Evolutionary conservation across 2,888 invertebrate species (phyloP), one percentile per base, ranked within the genome.

Genomic region (Polietes domitor): DNA sequence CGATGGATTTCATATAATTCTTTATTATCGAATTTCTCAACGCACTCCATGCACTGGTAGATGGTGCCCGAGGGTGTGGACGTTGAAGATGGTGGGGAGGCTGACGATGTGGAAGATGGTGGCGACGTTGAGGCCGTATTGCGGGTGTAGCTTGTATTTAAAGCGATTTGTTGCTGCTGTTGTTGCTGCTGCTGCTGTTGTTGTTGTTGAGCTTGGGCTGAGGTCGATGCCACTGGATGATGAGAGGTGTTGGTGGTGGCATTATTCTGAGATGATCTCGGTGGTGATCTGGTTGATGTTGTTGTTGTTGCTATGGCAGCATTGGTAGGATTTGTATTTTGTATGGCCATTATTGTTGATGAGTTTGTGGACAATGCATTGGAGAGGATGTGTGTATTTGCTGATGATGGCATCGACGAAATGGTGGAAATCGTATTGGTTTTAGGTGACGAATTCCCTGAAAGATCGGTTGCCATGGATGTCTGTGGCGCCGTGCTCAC

Each of bases 1-100:
- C 91, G 90, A 87, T 92, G 92, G 41, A 92, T 91, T 53, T 92
- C 92, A 72, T 89, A 92, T 0, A 91, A 89, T 63, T 91, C 92
- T 85, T 91, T 91, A 2, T 90, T 90, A 37, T 91, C 91, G 86
- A 92, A 92, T 82, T 91, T 91, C 41, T 92, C 92, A 28, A 91
- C 91, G 47, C 92, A 92, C 50, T 91, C 90, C 81, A 89, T 85
- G 82, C 92, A 92, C 82, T 91, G 92, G 70, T 89, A 92, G 37
- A 88, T 89, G 32, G 89, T 87, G 26, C 87, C 82, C 7, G 88
- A 80, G 19, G 84, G 85, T 26, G 77, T 85, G 24, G 81, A 72
- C 10, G 71, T 82, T 7, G 87, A 87, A 37, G 86, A 74, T 19
- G 76, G 79, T 70, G 86, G 47, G 19, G 86, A 78, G 37, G 83